Evolutionary conservation across 2,888 invertebrate genomes (phyloP).

Genomic region (Acheta domesticus): DNA sequence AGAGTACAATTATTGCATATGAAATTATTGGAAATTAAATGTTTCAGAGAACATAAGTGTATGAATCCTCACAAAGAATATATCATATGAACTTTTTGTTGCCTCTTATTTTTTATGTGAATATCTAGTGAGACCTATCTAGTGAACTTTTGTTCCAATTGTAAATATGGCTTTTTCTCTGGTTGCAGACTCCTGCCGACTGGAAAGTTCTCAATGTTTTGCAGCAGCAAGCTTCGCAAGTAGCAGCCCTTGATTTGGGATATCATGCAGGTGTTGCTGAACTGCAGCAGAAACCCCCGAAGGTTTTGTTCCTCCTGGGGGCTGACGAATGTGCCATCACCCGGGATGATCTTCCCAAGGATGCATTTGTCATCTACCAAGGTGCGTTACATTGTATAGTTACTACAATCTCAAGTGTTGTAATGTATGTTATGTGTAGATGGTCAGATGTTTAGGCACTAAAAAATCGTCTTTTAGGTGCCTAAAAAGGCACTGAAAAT

Average conservation of each 20-base stretch:
- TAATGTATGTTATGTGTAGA: not conserved
- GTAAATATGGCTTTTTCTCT: not conserved
- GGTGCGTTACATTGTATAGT: conserved; percentile 50
- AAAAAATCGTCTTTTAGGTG: too few relatives aligned
- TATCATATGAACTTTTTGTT: too few relatives aligned
- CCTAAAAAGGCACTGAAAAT: too few relatives aligned
- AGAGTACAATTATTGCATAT: too few relatives aligned
- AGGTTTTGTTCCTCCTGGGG: conserved; percentile 84
- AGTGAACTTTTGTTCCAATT: too few relatives aligned
- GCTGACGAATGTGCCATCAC: conserved; percentile 85
- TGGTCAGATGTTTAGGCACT: too few relatives aligned
- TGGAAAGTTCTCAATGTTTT: conserved; percentile 90
- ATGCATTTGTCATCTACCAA: conserved; percentile 85
- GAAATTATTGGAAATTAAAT: too few relatives aligned
- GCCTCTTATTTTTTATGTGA: too few relatives aligned
- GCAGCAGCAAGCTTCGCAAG: conserved; percentile 88
- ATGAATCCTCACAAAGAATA: too few relatives aligned
- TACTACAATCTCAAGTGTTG: not conserved
- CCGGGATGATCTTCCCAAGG: conserved; percentile 72
- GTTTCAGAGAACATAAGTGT: too few relatives aligned
- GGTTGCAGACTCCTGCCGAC: conserved; percentile 46
- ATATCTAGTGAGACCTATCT: too few relatives aligned
- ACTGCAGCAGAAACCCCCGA: conserved; percentile 63
- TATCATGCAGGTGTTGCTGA: conserved; percentile 71
- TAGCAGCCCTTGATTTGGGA: conserved; percentile 93